Evolutionary conservation across 2,888 invertebrate species (phyloP).

Genomic region (Pedicia rivosa): DNA sequence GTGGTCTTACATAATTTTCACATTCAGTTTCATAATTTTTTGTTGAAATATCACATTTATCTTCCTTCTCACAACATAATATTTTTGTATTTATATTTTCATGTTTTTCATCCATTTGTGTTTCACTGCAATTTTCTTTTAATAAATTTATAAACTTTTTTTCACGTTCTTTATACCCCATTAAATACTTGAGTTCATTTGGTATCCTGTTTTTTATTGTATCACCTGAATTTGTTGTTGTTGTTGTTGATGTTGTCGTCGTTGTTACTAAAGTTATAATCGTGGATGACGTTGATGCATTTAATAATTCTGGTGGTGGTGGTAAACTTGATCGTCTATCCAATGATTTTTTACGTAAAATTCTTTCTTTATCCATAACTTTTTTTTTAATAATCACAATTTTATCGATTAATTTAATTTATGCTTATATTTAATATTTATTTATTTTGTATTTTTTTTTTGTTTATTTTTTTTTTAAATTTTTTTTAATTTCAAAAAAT

Average conservation of each 20-base stretch:
- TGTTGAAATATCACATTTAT: neutral
- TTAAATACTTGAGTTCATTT: conserved; percentile 18
- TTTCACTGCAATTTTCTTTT: neutral
- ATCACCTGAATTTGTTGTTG: neutral
- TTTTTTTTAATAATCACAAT: no score
- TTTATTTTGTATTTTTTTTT: no score
- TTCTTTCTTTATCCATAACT: conserved; percentile 3
- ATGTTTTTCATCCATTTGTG: conserved; percentile 2
- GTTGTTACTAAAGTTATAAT: conserved; percentile 11
- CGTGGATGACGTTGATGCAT: conserved; percentile 11
- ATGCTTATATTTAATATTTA: no score
- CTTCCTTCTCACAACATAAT: no score
- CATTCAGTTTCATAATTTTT: conserved; percentile 20
- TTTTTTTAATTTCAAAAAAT: no score
- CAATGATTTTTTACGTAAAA: neutral
- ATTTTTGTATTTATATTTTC: neutral
- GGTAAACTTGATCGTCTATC: conserved; percentile 6
- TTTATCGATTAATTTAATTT: no score
- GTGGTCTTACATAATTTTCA: conserved; percentile 24
- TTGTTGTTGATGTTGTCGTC: conserved; percentile 4
- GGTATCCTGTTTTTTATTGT: conserved; percentile 9
- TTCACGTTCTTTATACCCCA: conserved; percentile 18
- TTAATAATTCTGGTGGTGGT: conserved; percentile 6
- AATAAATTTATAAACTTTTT: conserved; percentile 3
- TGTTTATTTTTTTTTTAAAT: no score